A percentile compares a stretch with the other conserved stretches of the same genome.
Evolutionary conservation across 2,797 vertebrate species (phyloP).

Genomic region (Silurus aristotelis): DNA sequence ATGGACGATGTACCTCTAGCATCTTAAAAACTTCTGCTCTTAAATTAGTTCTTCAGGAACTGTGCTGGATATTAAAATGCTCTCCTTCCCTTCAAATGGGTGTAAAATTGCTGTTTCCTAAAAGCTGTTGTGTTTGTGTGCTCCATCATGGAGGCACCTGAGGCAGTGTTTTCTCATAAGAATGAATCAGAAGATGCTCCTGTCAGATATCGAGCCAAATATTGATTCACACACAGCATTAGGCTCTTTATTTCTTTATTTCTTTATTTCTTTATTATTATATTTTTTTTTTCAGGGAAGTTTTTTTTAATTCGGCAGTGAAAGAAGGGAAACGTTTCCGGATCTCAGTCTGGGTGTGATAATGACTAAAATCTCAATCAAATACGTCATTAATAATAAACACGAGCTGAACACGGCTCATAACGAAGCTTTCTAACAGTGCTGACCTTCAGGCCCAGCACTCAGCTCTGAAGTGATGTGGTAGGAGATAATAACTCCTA

Average conservation of each 20-base stretch:
- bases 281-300: neutral
- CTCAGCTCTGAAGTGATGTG: neutral
- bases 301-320: neutral
- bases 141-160: constrained; percentile 22
- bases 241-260: neutral
- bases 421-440: neutral
- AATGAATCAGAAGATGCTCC: constrained; percentile 27
- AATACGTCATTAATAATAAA: neutral
- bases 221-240: constrained; percentile 21
- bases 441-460: neutral
- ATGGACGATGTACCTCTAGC: no score
- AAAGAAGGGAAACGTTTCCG: neutral
- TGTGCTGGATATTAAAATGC: neutral
- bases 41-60: neutral
- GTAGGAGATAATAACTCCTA: neutral
- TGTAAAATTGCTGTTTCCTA: constrained; percentile 20
- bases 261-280: neutral
- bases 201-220: constrained; percentile 26
- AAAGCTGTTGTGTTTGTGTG: neutral
- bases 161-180: constrained; percentile 19
- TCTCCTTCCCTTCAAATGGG: neutral
- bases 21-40: neutral
- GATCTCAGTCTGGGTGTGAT: no score
- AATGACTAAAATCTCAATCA: neutral
- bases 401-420: neutral